These are phyloP conservation scores for Florisuga fusca DNA, from an alignment of 2,797 vertebrate species.

Conservation along the genomic window DNA sequence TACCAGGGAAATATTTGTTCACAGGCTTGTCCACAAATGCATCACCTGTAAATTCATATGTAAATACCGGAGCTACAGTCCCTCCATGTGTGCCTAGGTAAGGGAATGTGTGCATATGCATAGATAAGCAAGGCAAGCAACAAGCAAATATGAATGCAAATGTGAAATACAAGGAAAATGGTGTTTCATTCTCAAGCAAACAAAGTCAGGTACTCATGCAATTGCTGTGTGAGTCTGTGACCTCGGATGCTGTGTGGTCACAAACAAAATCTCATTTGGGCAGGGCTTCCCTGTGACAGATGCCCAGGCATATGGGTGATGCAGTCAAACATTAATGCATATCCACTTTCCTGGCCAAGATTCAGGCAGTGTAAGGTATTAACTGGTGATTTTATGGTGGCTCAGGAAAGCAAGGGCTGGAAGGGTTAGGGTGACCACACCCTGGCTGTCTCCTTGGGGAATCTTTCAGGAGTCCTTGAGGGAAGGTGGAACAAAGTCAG, in stretches of 20 bases:
- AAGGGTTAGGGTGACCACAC: not conserved
- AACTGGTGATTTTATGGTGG: not conserved
- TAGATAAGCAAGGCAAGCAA: not conserved
- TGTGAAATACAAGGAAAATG: not conserved
- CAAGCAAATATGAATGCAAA: not conserved
- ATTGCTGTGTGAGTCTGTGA: accelerated
- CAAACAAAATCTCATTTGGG: accelerated
- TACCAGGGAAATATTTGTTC: constrained; percentile 31
- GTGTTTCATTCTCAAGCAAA: not conserved
- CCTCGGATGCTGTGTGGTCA: not conserved
- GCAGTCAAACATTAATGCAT: not conserved
- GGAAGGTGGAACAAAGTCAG: not conserved
- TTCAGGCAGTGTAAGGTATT: not conserved
- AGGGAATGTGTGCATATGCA: not conserved
- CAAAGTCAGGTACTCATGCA: accelerated
- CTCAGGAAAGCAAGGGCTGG: not conserved
- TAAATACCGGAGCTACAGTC: not conserved
- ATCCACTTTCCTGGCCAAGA: not conserved
- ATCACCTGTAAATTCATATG: not conserved
- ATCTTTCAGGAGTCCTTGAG: not conserved
- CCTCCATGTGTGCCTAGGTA: not conserved
- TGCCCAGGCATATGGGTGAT: not conserved
- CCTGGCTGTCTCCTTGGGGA: not conserved
- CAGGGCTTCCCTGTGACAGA: not conserved
- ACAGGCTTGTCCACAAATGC: constrained; percentile 19